These are phyloP conservation scores for Spondyliosoma cantharus DNA, from an alignment of 2,797 vertebrate species.

Conservation along the genomic window DNA sequence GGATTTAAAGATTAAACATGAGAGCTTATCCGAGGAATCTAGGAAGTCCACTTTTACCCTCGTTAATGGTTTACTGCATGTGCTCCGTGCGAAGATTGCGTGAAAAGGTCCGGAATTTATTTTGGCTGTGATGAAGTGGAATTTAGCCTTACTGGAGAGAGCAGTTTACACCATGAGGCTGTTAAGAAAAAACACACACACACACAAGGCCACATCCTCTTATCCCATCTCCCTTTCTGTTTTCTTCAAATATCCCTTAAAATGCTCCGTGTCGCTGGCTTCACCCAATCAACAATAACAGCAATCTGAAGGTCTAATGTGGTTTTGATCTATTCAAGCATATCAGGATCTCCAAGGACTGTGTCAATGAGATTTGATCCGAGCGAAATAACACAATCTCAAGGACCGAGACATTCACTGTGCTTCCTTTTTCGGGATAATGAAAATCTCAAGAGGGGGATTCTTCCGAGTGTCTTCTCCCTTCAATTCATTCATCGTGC, in stretches of 20 bases:
- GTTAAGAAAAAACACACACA: not conserved
- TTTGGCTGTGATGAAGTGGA: slow-evolving; percentile 16
- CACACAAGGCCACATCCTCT: slow-evolving; percentile 24
- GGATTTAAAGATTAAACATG: slow-evolving; percentile 65
- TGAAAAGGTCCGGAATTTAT: slow-evolving; percentile 15
- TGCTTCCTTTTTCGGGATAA: slow-evolving; percentile 60
- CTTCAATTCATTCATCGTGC: slow-evolving; percentile 59
- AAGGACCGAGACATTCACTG: slow-evolving; percentile 57
- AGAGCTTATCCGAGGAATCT: slow-evolving; percentile 54
- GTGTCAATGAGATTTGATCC: slow-evolving; percentile 57
- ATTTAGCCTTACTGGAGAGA: slow-evolving; percentile 5
- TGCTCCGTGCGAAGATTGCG: slow-evolving; percentile 8
- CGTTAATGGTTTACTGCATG: slow-evolving; percentile 35
- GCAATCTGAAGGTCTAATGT: slow-evolving; percentile 57
- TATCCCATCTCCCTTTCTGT: slow-evolving; percentile 18
- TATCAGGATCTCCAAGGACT: slow-evolving; percentile 45
- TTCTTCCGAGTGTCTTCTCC: slow-evolving; percentile 45
- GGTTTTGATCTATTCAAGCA: slow-evolving; percentile 53
- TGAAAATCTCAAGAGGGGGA: slow-evolving; percentile 63
- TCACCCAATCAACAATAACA: slow-evolving; percentile 56
- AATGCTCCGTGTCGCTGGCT: slow-evolving; percentile 15
- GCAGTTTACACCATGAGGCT: slow-evolving; percentile 10
- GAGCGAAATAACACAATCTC: slow-evolving; percentile 66
- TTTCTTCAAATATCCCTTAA: slow-evolving; percentile 37
- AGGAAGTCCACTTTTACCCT: slow-evolving; percentile 32